Conservation (phyloP, 2,888 invertebrate species). For the Limulus polyphemus region DNA sequence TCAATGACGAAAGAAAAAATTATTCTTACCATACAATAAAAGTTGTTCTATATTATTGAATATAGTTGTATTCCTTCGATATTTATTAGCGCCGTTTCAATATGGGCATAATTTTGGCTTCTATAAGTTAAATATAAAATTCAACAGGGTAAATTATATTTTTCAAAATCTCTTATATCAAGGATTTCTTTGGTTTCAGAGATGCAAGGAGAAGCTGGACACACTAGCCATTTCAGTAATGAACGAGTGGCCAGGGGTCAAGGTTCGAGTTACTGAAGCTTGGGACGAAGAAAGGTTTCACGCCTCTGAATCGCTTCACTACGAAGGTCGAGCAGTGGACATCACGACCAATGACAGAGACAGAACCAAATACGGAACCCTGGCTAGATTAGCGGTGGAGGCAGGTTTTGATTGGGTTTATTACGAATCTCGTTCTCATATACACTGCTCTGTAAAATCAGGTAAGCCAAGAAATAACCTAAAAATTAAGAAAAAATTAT, state of each 20-base stretch:
- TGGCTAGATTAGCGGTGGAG: slow-evolving; percentile 84
- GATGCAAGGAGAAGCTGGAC: slow-evolving; percentile 88
- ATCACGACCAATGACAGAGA: slow-evolving; percentile 87
- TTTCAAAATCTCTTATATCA: not conserved
- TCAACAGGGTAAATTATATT: not conserved
- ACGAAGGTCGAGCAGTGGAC: slow-evolving; percentile 93
- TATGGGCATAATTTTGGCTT: too few species aligned
- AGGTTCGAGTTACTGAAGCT: slow-evolving; percentile 78
- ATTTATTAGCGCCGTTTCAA: too few species aligned
- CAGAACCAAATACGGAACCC: slow-evolving; percentile 84
- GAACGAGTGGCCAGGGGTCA: slow-evolving; percentile 92
- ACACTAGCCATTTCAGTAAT: slow-evolving; percentile 86
- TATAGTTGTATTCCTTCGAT: too few species aligned
- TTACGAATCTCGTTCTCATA: slow-evolving; percentile 83
- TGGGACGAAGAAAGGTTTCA: slow-evolving; percentile 78
- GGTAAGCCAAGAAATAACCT: slow-evolving; percentile 45
- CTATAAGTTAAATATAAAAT: too few species aligned
- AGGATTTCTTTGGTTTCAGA: slow-evolving; percentile 47
- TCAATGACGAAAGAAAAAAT: too few species aligned
- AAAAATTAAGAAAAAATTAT: too few species aligned
- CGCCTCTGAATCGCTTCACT: slow-evolving; percentile 71
- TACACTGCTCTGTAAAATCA: slow-evolving; percentile 94
- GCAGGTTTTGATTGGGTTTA: slow-evolving; percentile 98
- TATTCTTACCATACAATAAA: too few species aligned
- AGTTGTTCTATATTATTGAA: too few species aligned